These are phyloP conservation scores for Cotesia congregata DNA, from an alignment of 2,888 invertebrate genomes.

Conservation along the genomic window DNA sequence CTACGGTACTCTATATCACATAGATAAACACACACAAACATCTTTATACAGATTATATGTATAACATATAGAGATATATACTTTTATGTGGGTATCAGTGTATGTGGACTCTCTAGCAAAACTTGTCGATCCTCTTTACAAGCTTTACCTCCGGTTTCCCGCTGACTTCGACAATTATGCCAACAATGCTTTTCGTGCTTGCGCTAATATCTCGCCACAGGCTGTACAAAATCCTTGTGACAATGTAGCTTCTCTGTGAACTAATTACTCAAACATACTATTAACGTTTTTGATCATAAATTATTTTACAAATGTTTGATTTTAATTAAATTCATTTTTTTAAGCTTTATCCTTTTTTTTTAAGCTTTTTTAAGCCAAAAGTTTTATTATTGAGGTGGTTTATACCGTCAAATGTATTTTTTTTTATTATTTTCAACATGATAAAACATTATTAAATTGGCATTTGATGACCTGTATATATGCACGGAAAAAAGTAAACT, in stretches of 20 bases:
- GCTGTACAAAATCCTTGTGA: conserved; percentile 21
- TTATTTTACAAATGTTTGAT: no score
- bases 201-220: conserved; percentile 27
- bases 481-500: no score
- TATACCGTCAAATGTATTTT: no score
- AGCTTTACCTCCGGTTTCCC: conserved; percentile 13
- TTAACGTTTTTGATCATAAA: neutral
- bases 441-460: no score
- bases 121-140: conserved; percentile 4
- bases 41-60: neutral
- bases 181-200: conserved; percentile 24
- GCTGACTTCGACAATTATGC: conserved; percentile 33
- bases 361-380: no score
- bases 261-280: conserved; percentile 10
- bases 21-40: neutral
- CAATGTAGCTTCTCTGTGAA: conserved; percentile 6
- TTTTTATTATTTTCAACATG: no score
- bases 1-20: conserved; percentile 6
- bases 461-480: no score
- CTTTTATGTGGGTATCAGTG: neutral
- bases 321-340: no score
- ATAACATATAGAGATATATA: neutral
- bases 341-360: no score
- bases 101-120: neutral
- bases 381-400: no score